A percentile compares a stretch with the other conserved stretches of the same genome.
Conservation (phyloP, 2,888 invertebrate genomes). For the Cerastis leucographa region DNA sequence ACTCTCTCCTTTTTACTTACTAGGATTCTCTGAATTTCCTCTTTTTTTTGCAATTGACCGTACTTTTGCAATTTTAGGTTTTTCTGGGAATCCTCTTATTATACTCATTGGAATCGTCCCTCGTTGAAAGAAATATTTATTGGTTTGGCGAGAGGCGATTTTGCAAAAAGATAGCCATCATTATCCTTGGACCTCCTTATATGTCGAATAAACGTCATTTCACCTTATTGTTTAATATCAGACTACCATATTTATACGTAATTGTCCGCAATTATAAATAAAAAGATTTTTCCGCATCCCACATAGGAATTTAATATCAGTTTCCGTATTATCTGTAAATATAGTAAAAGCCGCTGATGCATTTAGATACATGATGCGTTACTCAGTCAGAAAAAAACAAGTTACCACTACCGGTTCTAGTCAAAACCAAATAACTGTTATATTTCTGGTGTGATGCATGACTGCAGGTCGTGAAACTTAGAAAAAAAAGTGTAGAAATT, state of each 20-base stretch:
- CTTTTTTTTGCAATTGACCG: no score
- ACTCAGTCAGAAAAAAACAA: background rate
- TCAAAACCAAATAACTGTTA: slow-evolving; percentile 8
- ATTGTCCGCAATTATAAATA: slow-evolving; percentile 32
- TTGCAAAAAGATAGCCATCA: background rate
- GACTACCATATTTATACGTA: slow-evolving; percentile 35
- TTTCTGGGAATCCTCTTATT: no score
- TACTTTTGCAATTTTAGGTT: no score
- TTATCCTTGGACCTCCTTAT: slow-evolving; percentile 3
- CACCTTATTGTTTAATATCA: background rate
- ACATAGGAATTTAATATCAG: slow-evolving; percentile 40
- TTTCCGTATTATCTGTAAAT: slow-evolving; percentile 46
- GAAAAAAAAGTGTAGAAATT: slow-evolving; percentile 43
- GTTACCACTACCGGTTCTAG: background rate
- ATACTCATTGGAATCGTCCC: no score
- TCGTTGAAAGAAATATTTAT: no score
- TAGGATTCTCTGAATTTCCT: no score
- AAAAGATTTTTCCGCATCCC: slow-evolving; percentile 21
- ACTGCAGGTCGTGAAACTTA: background rate
- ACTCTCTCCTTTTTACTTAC: background rate
- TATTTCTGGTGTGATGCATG: slow-evolving; percentile 30
- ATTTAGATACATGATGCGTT: slow-evolving; percentile 11
- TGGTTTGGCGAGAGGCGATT: no score
- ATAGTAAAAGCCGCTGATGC: slow-evolving; percentile 16
- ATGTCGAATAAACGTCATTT: background rate